Evolutionary conservation across 2,888 invertebrate genomes (phyloP).

Genomic region (Pimpla rufipes): DNA sequence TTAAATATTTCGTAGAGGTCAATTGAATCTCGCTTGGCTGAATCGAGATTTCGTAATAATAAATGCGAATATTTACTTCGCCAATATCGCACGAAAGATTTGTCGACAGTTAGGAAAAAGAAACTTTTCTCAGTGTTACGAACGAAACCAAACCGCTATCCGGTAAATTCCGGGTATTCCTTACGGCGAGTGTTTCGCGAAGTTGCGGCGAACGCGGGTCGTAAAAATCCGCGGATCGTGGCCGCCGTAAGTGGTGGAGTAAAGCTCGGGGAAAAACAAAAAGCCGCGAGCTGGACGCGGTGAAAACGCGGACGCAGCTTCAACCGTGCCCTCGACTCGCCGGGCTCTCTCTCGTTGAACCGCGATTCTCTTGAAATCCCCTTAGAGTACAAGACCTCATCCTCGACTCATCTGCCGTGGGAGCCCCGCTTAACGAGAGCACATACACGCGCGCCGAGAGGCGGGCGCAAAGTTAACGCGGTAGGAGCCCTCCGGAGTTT

Average conservation of each 20-base stretch:
- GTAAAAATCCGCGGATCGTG: not conserved
- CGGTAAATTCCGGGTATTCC: not conserved
- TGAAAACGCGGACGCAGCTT: not conserved
- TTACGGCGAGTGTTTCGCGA: not conserved
- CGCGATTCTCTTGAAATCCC: conserved; percentile 39
- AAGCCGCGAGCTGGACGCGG: not conserved
- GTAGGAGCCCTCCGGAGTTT: conserved; percentile 53
- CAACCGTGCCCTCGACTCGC: conserved; percentile 47
- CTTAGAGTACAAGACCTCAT: conserved; percentile 53
- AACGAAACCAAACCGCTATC: too few species aligned
- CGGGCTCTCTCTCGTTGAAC: conserved; percentile 31
- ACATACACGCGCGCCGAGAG: conserved; percentile 32
- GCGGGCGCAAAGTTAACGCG: conserved; percentile 75
- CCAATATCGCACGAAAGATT: too few species aligned
- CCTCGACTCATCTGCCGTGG: conserved; percentile 44
- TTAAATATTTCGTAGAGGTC: too few species aligned
- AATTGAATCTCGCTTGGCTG: too few species aligned
- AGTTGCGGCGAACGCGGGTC: not conserved
- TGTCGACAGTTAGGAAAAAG: too few species aligned
- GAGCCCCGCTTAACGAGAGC: conserved; percentile 33
- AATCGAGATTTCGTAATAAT: too few species aligned
- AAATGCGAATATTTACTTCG: too few species aligned
- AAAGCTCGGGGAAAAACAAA: not conserved
- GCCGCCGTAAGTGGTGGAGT: not conserved
- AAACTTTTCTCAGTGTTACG: too few species aligned